A percentile compares a stretch with the other conserved stretches of the same genome.
Conservation (phyloP, 2,888 invertebrate genomes). For the Drosophila buzzatii region DNA sequence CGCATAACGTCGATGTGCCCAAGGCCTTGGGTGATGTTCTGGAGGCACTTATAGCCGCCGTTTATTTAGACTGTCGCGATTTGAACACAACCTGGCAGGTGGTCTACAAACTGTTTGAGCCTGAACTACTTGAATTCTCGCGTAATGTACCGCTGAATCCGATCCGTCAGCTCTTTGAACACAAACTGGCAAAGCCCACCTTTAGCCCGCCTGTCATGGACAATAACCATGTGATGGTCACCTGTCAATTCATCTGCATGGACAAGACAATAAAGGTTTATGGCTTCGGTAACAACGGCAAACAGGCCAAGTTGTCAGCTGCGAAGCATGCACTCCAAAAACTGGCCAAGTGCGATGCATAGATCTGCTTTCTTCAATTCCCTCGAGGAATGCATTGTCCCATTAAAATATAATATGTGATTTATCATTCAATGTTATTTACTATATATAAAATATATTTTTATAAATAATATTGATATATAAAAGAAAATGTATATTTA, state of each 20-base stretch:
- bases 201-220: conserved; percentile 86
- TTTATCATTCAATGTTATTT: neutral
- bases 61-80: conserved; percentile 94
- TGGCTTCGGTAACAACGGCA: conserved; percentile 90
- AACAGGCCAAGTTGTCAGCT: conserved; percentile 91
- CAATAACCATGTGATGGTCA: conserved; percentile 86
- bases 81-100: conserved; percentile 92
- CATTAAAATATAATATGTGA: neutral
- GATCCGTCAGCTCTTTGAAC: conserved; percentile 94
- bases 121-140: conserved; percentile 94
- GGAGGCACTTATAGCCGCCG: conserved; percentile 95
- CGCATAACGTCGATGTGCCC: conserved; percentile 94
- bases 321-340: conserved; percentile 91
- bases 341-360: conserved; percentile 56
- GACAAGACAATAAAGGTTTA: conserved; percentile 87
- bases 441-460: conserved; percentile 2
- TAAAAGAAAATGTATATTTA: neutral
- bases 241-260: conserved; percentile 88
- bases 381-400: neutral
- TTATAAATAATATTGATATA: conserved; percentile 13
- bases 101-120: conserved; percentile 92
- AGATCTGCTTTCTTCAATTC: neutral
- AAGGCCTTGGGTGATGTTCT: conserved; percentile 96
- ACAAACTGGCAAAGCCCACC: conserved; percentile 90
- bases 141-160: conserved; percentile 94